These are phyloP conservation scores for Cydia amplana DNA, from an alignment of 1,140 invertebrate genomes.

Conservation along the genomic window DNA sequence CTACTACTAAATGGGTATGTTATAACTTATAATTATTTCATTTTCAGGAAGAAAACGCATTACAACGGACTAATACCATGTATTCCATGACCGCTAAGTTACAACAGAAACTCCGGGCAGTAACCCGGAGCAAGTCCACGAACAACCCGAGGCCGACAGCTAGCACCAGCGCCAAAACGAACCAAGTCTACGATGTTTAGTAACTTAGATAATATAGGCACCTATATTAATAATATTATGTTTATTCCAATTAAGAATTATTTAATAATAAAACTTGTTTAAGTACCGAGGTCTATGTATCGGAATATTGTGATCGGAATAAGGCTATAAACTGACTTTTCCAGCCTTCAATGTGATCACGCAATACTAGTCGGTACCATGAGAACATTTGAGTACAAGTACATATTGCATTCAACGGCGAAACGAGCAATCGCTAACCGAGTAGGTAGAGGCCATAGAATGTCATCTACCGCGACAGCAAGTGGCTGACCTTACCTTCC, in stretches of 20 bases:
- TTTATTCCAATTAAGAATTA: not conserved
- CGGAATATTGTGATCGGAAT: too few species aligned
- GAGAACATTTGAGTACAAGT: slow-evolving; percentile 7
- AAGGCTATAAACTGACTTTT: too few species aligned
- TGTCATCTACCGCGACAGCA: not conserved
- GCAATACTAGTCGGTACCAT: not conserved
- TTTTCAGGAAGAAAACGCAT: not conserved
- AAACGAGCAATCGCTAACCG: slow-evolving; percentile 12
- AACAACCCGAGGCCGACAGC: not conserved
- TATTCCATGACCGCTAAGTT: not conserved
- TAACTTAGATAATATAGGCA: not conserved
- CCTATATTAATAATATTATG: not conserved
- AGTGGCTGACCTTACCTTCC: slow-evolving; percentile 13
- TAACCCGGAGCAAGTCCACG: not conserved
- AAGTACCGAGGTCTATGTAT: too few species aligned
- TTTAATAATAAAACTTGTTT: not conserved
- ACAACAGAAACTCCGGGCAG: not conserved
- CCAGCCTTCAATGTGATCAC: slow-evolving; percentile 8
- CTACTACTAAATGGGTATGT: too few species aligned
- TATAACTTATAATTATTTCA: not conserved
- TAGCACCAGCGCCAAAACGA: not conserved
- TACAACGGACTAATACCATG: not conserved
- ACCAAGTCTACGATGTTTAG: slow-evolving; percentile 1
- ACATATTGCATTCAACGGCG: not conserved
- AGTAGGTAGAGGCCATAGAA: slow-evolving; percentile 26